Evolutionary conservation across 2,888 invertebrate genomes (phyloP).

Genomic region (Epinotia bilunana): DNA sequence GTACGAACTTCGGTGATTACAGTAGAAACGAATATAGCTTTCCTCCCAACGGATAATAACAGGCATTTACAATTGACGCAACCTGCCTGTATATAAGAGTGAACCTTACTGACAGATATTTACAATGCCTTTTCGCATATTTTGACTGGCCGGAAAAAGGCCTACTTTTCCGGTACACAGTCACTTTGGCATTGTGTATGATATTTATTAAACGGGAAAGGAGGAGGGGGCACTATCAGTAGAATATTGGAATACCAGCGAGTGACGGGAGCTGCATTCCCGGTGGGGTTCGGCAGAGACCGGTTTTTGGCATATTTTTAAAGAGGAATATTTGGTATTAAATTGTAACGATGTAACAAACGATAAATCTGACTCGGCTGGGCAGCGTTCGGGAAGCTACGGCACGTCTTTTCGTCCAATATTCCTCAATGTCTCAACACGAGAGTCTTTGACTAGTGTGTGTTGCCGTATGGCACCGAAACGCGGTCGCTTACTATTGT

Average conservation of each 20-base stretch:
- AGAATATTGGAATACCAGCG: conserved; percentile 37
- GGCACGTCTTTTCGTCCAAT: too few relatives aligned
- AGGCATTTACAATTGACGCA: conserved; percentile 18
- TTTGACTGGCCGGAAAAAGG: not conserved
- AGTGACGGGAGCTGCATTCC: conserved; percentile 5
- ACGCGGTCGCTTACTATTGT: too few relatives aligned
- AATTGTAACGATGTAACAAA: too few relatives aligned
- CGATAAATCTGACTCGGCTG: too few relatives aligned
- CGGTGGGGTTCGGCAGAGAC: conserved; percentile 5
- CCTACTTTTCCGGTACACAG: conserved; percentile 28
- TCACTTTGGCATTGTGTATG: conserved; percentile 38
- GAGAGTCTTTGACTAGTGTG: too few relatives aligned
- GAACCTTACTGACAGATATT: conserved; percentile 10
- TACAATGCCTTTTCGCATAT: conserved; percentile 15
- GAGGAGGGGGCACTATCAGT: conserved; percentile 36
- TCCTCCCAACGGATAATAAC: conserved; percentile 23
- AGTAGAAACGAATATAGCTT: not conserved
- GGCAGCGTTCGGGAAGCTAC: too few relatives aligned
- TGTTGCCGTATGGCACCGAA: too few relatives aligned
- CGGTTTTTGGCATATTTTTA: not conserved
- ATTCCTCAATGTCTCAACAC: too few relatives aligned
- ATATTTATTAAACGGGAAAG: conserved; percentile 39
- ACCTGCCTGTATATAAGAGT: not conserved
- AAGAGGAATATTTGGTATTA: too few relatives aligned
- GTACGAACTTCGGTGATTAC: not conserved